These are phyloP conservation scores for Bhutanitis thaidina DNA, from an alignment of 2,888 invertebrate genomes.

Conservation along the genomic window DNA sequence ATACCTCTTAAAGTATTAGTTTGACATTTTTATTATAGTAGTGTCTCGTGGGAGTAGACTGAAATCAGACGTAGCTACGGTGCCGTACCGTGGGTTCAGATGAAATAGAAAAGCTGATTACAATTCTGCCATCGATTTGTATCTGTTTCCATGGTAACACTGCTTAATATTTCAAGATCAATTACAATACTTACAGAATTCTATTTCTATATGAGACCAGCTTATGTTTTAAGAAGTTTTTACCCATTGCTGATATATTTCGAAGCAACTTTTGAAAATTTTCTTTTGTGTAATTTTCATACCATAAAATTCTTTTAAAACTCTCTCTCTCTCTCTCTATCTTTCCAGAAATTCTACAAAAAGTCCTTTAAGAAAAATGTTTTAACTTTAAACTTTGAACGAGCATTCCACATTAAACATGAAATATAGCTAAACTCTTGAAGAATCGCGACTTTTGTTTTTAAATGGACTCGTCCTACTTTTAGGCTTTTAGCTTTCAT, in stretches of 20 bases:
- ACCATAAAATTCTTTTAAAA: too few relatives aligned
- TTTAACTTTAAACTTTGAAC: slow-evolving; percentile 24
- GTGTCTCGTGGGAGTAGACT: slow-evolving; percentile 32
- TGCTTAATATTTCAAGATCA: slow-evolving; percentile 23
- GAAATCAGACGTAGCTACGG: slow-evolving; percentile 41
- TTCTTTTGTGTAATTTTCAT: too few relatives aligned
- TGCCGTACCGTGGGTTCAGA: slow-evolving; percentile 29
- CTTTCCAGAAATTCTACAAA: neutral
- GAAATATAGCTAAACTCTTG: slow-evolving; percentile 33
- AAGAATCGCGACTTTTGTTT: slow-evolving; percentile 43
- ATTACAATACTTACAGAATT: slow-evolving; percentile 6
- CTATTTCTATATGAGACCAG: neutral
- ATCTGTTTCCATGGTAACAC: slow-evolving; percentile 26
- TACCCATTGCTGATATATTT: too few relatives aligned
- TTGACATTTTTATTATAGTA: too few relatives aligned
- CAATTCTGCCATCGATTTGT: slow-evolving; percentile 27
- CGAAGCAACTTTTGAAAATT: too few relatives aligned
- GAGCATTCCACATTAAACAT: slow-evolving; percentile 35
- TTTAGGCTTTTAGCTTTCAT: slow-evolving; percentile 37
- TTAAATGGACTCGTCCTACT: slow-evolving; percentile 51
- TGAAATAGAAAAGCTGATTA: slow-evolving; percentile 57
- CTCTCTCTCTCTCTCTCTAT: too few relatives aligned
- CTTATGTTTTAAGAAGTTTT: neutral
- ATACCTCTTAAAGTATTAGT: too few relatives aligned
- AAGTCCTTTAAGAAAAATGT: slow-evolving; percentile 22